Percentiles rank a stretch among this genome's conserved stretches.
These are phyloP conservation scores for Kuschelorhynchus macadamiae DNA, from an alignment of 2,888 invertebrate genomes.

Conservation along the genomic window DNA sequence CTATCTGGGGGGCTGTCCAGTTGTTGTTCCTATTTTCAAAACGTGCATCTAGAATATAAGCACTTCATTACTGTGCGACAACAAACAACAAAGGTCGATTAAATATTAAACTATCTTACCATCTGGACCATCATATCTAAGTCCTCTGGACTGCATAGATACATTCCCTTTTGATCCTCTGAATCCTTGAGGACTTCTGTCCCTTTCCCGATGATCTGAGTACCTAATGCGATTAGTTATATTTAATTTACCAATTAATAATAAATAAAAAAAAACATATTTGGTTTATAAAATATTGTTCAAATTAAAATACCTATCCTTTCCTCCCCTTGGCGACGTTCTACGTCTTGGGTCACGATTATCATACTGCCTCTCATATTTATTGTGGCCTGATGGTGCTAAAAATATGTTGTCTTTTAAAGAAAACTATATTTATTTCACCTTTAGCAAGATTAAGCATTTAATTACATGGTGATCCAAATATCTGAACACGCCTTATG, in stretches of 20 bases:
- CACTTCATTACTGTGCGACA: neutral
- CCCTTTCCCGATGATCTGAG: slow-evolving; percentile 59
- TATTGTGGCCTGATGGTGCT: no score
- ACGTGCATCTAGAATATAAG: slow-evolving; percentile 5
- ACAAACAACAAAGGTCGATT: neutral
- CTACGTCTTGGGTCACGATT: slow-evolving; percentile 53
- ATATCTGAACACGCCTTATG: no score
- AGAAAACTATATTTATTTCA: no score
- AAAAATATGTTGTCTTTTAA: no score
- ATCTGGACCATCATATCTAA: slow-evolving; percentile 45
- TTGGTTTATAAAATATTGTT: no score
- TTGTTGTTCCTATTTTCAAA: slow-evolving; percentile 23
- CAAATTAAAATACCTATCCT: neutral
- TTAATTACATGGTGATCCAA: no score
- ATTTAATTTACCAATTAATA: no score
- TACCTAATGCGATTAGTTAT: slow-evolving; percentile 52
- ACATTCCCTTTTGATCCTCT: slow-evolving; percentile 57
- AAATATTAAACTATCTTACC: slow-evolving; percentile 30
- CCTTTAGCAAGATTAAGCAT: no score
- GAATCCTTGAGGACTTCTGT: slow-evolving; percentile 58
- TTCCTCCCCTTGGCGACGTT: slow-evolving; percentile 16
- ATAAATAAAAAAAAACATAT: no score
- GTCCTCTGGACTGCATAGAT: slow-evolving; percentile 52
- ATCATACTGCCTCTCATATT: slow-evolving; percentile 56
- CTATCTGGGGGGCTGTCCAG: slow-evolving; percentile 14